Conservation (phyloP, 2,797 vertebrate species). For the Amphiprion clarkii region DNA sequence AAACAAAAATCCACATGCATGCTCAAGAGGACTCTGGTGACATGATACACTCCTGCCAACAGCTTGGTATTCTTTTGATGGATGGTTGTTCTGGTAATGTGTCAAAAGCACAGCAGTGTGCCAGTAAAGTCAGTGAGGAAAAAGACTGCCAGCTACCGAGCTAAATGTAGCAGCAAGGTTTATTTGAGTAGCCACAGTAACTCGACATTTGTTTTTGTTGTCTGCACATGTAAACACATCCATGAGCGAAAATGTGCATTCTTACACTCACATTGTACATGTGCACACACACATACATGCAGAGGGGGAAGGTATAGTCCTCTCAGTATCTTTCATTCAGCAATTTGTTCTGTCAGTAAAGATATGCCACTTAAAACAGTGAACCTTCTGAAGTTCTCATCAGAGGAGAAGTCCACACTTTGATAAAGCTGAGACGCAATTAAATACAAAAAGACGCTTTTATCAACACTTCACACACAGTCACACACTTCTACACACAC, state of each 20-base stretch:
- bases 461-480: conserved; percentile 59
- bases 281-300: conserved; percentile 7
- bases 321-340: conserved; percentile 63
- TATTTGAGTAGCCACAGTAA: neutral
- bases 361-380: conserved; percentile 74
- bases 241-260: conserved; percentile 4
- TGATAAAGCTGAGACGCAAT: conserved; percentile 83
- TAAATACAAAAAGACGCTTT: conserved; percentile 82
- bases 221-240: neutral
- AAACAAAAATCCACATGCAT: neutral
- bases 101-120: neutral
- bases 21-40: too few species aligned
- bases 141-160: too few species aligned
- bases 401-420: conserved; percentile 67
- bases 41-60: neutral
- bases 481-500: conserved; percentile 29
- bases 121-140: too few species aligned
- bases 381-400: conserved; percentile 81
- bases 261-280: neutral
- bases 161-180: neutral
- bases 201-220: neutral
- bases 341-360: conserved; percentile 72
- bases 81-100: neutral
- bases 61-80: neutral
- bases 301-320: conserved; percentile 31